Evolutionary conservation across 1,140 invertebrate genomes (phyloP).

Genomic region (Pachypsylla venusta): DNA sequence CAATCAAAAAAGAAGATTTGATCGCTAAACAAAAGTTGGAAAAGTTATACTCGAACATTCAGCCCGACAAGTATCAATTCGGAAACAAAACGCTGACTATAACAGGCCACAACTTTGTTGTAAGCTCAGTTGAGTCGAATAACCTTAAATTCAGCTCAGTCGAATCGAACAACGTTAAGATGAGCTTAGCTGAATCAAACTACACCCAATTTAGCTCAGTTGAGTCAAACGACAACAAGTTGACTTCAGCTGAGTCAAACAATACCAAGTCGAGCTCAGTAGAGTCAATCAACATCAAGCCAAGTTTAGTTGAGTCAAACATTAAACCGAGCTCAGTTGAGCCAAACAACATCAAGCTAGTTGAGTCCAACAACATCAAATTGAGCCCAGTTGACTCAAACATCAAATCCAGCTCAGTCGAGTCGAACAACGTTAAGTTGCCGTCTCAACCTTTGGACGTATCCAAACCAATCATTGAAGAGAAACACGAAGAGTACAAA

Average conservation of each 20-base stretch:
- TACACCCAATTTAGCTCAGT: background rate
- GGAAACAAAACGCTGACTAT: slow-evolving; percentile 3
- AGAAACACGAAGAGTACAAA: slow-evolving; percentile 4
- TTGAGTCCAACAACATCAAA: background rate
- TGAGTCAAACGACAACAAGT: background rate
- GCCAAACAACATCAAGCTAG: background rate
- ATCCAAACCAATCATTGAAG: slow-evolving; percentile 6
- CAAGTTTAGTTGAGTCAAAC: background rate
- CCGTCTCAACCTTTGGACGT: slow-evolving; percentile 3
- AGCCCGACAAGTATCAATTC: slow-evolving; percentile 3
- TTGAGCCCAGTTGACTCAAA: background rate
- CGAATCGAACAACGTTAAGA: background rate
- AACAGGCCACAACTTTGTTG: background rate
- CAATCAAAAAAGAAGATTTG: slow-evolving; percentile 1
- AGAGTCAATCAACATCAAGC: background rate
- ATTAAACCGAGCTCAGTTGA: too few relatives aligned
- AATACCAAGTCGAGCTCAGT: background rate
- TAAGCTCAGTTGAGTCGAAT: background rate
- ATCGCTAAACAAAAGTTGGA: background rate
- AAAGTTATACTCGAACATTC: slow-evolving; percentile 4
- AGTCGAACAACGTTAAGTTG: background rate
- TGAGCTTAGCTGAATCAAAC: background rate
- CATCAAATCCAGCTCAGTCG: background rate
- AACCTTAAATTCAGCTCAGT: background rate
- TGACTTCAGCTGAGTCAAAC: background rate